Conservation (phyloP, 2,888 invertebrate genomes). For the Eremobia ochroleuca region DNA sequence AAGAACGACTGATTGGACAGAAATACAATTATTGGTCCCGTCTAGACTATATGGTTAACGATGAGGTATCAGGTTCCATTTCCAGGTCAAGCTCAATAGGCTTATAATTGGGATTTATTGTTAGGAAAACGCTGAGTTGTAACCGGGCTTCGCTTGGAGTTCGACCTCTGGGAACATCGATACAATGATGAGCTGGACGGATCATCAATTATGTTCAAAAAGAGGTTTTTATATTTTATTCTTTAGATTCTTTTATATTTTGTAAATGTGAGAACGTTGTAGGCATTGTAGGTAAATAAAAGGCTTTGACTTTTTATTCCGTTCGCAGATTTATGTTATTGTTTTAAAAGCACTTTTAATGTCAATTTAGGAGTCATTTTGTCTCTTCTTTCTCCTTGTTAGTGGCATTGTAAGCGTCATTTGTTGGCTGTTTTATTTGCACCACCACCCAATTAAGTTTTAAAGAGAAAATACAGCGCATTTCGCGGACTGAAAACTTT, state of each 20-base stretch:
- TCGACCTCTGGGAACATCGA: neutral
- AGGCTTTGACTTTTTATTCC: neutral
- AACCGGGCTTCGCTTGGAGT: too few species aligned
- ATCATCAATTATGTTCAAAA: neutral
- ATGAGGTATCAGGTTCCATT: slow-evolving; percentile 15
- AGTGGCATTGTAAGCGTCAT: slow-evolving; percentile 18
- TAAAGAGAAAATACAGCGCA: slow-evolving; percentile 24
- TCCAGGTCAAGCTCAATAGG: slow-evolving; percentile 25
- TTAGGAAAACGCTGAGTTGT: slow-evolving; percentile 34
- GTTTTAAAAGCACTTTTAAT: slow-evolving; percentile 10
- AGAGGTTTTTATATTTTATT: neutral
- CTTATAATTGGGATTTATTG: slow-evolving; percentile 18
- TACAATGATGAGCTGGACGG: neutral
- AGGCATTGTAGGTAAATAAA: neutral
- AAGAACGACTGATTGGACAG: slow-evolving; percentile 34
- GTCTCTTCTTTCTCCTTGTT: slow-evolving; percentile 13
- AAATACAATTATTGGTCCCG: slow-evolving; percentile 33
- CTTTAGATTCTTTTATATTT: neutral
- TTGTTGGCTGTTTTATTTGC: slow-evolving; percentile 49
- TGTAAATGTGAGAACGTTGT: neutral
- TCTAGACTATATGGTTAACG: slow-evolving; percentile 26
- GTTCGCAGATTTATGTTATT: neutral
- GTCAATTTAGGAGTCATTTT: neutral
- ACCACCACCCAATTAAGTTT: slow-evolving; percentile 26
- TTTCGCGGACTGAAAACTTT: neutral